Percentiles rank a stretch among this genome's conserved stretches.
Conservation (phyloP, 2,113 vertebrate species). For the Erinaceus europaeus region DNA sequence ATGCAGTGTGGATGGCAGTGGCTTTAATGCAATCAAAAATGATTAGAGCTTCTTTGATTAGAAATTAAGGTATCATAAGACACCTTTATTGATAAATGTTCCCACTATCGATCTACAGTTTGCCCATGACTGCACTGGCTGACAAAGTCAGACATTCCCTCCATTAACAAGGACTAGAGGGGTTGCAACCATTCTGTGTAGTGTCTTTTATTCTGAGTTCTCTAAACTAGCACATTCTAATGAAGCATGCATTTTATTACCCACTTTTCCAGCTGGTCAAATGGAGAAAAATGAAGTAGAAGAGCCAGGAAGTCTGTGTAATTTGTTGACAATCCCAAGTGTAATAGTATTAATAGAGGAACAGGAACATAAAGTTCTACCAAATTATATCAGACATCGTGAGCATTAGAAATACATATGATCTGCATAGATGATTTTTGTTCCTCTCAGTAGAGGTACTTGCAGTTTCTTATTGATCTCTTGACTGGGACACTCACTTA, state of each 20-base stretch:
- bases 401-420: not conserved
- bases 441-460: not conserved
- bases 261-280: conserved; percentile 6
- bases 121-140: not conserved
- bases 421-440: not conserved
- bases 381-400: not conserved
- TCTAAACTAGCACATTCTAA: conserved; percentile 13
- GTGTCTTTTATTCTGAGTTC: not conserved
- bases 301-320: not conserved
- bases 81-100: conserved; percentile 20
- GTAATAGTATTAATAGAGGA: not conserved
- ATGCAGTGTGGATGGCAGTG: conserved; percentile 6
- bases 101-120: not conserved
- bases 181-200: not conserved
- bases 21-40: conserved; percentile 49
- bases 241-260: conserved; percentile 17
- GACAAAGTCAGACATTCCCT: not conserved
- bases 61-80: conserved; percentile 46
- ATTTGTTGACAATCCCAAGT: not conserved
- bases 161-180: not conserved
- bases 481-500: not conserved
- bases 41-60: conserved; percentile 51
- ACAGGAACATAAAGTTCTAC: not conserved
- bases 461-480: not conserved
- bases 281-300: not conserved